Evolutionary conservation across 2,888 invertebrate genomes (phyloP).

Genomic region (Thysanoteuthis rhombus): DNA sequence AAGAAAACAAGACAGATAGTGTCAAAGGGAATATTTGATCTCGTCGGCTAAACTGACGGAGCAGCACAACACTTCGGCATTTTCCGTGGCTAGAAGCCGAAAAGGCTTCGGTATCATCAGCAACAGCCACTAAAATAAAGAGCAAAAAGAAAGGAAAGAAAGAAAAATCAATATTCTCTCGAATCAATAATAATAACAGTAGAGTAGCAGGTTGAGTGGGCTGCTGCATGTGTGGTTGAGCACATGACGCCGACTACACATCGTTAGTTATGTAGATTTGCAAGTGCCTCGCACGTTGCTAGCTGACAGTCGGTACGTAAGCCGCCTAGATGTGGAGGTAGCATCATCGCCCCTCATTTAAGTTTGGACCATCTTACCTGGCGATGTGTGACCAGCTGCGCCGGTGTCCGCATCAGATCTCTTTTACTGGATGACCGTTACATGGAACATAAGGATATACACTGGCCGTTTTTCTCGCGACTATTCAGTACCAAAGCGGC

Average conservation of each 20-base stretch:
- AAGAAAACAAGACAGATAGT: not conserved
- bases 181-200: not conserved
- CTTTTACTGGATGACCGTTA: slow-evolving; percentile 1
- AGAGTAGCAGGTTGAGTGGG: not conserved
- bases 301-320: not conserved
- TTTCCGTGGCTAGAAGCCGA: not conserved
- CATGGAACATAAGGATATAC: not conserved
- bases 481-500: not conserved
- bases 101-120: not conserved
- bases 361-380: not conserved
- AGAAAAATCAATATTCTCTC: not conserved
- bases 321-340: not conserved
- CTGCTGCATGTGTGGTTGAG: not conserved
- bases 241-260: slow-evolving; percentile 12
- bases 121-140: not conserved
- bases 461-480: not conserved
- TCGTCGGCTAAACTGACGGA: not conserved
- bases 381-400: not conserved
- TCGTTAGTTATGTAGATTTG: not conserved
- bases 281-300: not conserved
- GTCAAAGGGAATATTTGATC: not conserved
- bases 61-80: not conserved
- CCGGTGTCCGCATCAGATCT: not conserved
- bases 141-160: not conserved
- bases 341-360: slow-evolving; percentile 12